These are phyloP conservation scores for Piprites chloris DNA, from an alignment of 2,113 vertebrate species.

Conservation along the genomic window DNA sequence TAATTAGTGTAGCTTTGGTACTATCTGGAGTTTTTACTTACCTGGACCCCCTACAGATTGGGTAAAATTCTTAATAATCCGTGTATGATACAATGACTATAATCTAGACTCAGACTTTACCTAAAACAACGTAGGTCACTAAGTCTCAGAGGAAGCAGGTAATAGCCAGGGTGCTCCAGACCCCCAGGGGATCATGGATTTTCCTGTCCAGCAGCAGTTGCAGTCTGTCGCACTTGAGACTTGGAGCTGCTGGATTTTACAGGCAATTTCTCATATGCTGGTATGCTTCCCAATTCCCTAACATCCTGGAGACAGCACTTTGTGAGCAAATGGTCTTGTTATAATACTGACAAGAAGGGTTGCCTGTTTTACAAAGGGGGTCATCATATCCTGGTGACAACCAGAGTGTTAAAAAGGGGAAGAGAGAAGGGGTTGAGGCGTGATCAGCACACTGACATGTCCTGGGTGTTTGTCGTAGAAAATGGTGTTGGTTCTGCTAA, in stretches of 20 bases:
- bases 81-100: neutral
- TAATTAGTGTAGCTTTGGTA: neutral
- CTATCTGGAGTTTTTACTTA: neutral
- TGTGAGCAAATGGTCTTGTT: neutral
- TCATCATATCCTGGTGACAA: neutral
- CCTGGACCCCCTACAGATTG: neutral
- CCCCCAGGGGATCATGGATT: rapidly evolving
- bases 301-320: neutral
- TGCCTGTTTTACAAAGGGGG: rapidly evolving
- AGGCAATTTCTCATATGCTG: neutral
- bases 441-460: rapidly evolving
- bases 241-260: neutral
- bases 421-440: rapidly evolving
- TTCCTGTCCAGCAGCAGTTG: neutral
- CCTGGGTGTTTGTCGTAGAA: neutral
- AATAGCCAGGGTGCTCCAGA: neutral
- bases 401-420: neutral
- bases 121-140: neutral
- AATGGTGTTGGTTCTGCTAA: neutral
- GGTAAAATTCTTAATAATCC: neutral
- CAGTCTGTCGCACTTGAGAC: neutral
- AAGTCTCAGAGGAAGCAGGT: neutral
- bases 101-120: neutral
- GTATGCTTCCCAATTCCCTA: neutral
- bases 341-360: neutral